Evolutionary conservation across 2,797 vertebrate genomes (phyloP).

Genomic region (Psittacula derbiana): DNA sequence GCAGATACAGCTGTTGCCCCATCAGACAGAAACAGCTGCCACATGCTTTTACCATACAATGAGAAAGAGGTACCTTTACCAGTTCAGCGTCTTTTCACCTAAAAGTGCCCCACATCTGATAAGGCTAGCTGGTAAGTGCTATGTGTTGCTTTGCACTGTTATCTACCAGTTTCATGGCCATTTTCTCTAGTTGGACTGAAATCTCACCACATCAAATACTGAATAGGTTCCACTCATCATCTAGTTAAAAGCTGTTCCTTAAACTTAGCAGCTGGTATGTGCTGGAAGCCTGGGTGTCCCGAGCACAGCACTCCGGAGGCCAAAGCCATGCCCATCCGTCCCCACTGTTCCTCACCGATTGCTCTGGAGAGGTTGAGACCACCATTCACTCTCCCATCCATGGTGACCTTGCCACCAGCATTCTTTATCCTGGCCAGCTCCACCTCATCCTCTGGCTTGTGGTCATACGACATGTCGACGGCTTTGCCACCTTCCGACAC

Average conservation of each 20-base stretch:
- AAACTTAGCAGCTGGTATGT: neutral
- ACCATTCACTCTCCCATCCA: conserved; percentile 96
- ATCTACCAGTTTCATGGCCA: rapidly evolving
- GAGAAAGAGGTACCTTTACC: neutral
- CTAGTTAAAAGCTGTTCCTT: too few relatives aligned
- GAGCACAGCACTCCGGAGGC: neutral
- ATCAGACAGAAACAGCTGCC: neutral
- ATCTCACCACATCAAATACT: neutral
- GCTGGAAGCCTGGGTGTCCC: rapidly evolving
- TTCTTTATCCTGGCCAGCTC: conserved; percentile 96
- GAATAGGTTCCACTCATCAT: neutral
- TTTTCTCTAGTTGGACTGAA: neutral
- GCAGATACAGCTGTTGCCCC: neutral
- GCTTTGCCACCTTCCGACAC: conserved; percentile 93
- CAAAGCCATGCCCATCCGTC: neutral
- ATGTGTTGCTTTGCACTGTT: neutral
- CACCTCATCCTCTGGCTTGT: conserved; percentile 96
- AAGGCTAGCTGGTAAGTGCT: neutral
- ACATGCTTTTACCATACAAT: neutral
- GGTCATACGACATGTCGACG: conserved; percentile 97
- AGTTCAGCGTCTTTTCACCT: neutral
- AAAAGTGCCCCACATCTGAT: neutral
- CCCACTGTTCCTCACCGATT: conserved; percentile 80
- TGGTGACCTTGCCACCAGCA: conserved; percentile 96
- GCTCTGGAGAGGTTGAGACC: conserved; percentile 97